Percentiles rank a stretch among this genome's conserved stretches.
Conservation (phyloP, 2,797 vertebrate species). For the Muraenolepis orangiensis region DNA sequence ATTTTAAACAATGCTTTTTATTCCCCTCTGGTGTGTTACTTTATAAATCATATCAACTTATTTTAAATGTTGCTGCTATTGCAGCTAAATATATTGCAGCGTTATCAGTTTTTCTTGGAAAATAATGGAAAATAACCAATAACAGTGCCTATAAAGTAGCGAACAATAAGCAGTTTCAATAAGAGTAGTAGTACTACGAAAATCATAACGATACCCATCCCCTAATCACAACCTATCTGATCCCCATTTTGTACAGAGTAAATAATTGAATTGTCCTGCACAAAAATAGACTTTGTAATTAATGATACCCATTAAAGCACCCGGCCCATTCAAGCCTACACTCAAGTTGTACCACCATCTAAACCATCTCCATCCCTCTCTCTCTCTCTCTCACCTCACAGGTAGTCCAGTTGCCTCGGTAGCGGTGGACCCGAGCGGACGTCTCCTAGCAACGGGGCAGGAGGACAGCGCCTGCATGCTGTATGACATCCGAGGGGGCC, state of each 20-base stretch:
- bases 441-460: conserved; percentile 93
- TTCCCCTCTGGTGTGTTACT: too few relatives aligned
- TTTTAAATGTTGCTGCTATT: too few relatives aligned
- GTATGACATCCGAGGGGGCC: conserved; percentile 93
- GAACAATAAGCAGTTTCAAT: too few relatives aligned
- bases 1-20: too few relatives aligned
- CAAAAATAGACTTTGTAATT: background rate
- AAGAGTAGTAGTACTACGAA: too few relatives aligned
- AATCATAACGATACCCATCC: too few relatives aligned
- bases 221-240: background rate
- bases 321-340: background rate
- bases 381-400: conserved; percentile 42
- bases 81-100: too few relatives aligned
- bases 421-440: conserved; percentile 93
- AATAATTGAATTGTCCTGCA: background rate
- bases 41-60: too few relatives aligned
- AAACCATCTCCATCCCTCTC: background rate
- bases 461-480: conserved; percentile 97
- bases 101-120: too few relatives aligned
- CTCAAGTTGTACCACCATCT: background rate
- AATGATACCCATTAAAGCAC: background rate
- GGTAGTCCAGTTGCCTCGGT: conserved; percentile 96
- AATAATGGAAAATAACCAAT: background rate
- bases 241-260: too few relatives aligned
- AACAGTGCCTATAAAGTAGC: background rate